Evolutionary conservation across 2,797 vertebrate genomes (phyloP).

Genomic region (Ctenopoma kingsleyae): DNA sequence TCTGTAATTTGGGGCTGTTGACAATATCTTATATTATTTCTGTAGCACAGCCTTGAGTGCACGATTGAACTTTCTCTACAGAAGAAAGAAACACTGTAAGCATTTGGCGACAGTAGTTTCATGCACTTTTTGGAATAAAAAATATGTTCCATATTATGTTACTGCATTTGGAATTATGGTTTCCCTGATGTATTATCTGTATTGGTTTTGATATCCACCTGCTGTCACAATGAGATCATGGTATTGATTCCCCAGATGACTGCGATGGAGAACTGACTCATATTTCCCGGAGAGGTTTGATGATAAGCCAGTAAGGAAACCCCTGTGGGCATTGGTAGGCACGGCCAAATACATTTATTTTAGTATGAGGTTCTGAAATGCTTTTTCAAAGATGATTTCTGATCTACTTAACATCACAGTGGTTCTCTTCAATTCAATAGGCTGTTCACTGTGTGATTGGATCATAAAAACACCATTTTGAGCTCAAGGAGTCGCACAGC

Average conservation of each 20-base stretch:
- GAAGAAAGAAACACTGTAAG: not conserved
- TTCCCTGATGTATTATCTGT: constrained; percentile 52
- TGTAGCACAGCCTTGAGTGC: not conserved
- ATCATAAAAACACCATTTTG: constrained; percentile 39
- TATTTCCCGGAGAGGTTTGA: constrained; percentile 65
- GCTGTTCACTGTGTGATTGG: constrained; percentile 38
- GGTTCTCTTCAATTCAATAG: constrained; percentile 25
- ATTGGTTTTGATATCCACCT: constrained; percentile 56
- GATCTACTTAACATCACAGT: constrained; percentile 21
- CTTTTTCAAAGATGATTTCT: constrained; percentile 38
- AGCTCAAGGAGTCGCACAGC: constrained; percentile 43
- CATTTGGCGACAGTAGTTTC: not conserved
- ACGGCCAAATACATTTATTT: constrained; percentile 27
- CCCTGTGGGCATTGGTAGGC: constrained; percentile 45
- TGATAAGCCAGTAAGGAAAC: constrained; percentile 50
- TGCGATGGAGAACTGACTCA: constrained; percentile 63
- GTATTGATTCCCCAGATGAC: constrained; percentile 65
- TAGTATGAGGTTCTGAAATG: constrained; percentile 8
- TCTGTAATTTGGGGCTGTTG: not conserved
- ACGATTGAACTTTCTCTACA: not conserved
- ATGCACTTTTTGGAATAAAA: constrained; percentile 10
- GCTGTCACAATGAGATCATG: constrained; percentile 71
- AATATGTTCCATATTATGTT: constrained; percentile 41
- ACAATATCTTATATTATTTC: constrained; percentile 1
- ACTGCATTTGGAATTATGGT: constrained; percentile 21